Base-by-base conservation (phyloP, 2,888 invertebrate species). In the Vanessa cardui region DNA sequence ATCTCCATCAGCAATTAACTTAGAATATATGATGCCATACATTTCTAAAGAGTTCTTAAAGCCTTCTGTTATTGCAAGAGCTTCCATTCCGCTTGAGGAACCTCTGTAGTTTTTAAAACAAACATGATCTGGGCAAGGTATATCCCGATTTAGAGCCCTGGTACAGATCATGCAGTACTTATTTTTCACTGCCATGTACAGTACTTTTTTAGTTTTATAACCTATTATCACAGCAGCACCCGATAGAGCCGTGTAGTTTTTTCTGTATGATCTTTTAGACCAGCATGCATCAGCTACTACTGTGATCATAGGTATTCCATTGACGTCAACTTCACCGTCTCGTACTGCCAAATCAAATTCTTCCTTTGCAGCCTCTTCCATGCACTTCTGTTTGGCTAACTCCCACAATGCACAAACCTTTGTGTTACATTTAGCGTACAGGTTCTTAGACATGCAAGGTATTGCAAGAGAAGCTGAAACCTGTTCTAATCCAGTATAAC, bases 351-450 rank as follows among this genome's bases (percentile, higher is more conserved):
- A 31, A 52, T 62, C 46, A 44, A 68, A 70, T 50, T 73, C 73
- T 64, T 73, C 66, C 58, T 72, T 65, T 16, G 70, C 71, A 20
- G 72, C 71, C 45, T 71, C 62, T 47, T 46, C 58, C 71, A 73
- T 73, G 31, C 62, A 26, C 31, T 71, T 69, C 39, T 67, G 63
- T 61, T 64, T 67, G 6, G 67, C 67, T 21, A 61, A 20, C 50
- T 64, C 64, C 67, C 70, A 70, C 16, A 62, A 31, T 56, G 64
- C 62, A 46, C 67, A 67, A 46, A 46, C 46, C 16, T 46, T 46
- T 46, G 26, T 9, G 16, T 46, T 1, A n/a, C 46, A 46, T n/a
- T 46, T 46, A 16, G 46, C 46, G 46, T 12, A 12, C 46, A 46
- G n/a, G 15, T 46, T 46, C 1, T 46, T n/a, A n/a, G 46, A 46